These are phyloP conservation scores for Biston betularia DNA, from an alignment of 2,888 invertebrate genomes.

Conservation along the genomic window DNA sequence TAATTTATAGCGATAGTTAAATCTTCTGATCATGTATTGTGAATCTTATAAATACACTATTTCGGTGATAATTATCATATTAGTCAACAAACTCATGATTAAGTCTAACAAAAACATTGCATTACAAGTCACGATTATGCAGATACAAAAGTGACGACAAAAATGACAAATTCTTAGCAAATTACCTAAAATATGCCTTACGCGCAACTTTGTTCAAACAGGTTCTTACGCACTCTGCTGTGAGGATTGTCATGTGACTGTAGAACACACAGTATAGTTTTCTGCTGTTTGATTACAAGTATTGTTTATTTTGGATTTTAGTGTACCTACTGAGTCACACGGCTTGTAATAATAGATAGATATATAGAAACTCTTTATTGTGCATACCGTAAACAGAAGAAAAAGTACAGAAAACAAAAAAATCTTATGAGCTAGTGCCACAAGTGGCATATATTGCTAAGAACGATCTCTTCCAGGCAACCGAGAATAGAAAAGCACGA, in stretches of 20 bases:
- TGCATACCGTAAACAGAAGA: no score
- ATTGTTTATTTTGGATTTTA: conserved; percentile 17
- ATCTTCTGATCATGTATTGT: no score
- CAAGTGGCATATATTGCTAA: no score
- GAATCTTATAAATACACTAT: no score
- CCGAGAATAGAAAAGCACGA: no score
- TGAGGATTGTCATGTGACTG: conserved; percentile 25
- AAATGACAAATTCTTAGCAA: conserved; percentile 12
- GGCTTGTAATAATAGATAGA: not conserved
- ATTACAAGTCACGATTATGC: conserved; percentile 1
- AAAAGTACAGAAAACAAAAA: no score
- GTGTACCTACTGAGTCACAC: conserved; percentile 8
- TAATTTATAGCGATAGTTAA: no score
- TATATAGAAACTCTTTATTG: no score
- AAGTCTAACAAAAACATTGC: not conserved
- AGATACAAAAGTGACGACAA: conserved; percentile 9
- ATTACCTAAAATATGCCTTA: conserved; percentile 7
- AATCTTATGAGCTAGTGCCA: no score
- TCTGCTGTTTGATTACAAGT: conserved; percentile 9
- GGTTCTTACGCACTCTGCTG: conserved; percentile 10
- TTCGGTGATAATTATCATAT: no score
- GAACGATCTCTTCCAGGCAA: no score
- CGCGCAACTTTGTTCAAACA: conserved; percentile 20
- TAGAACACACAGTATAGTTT: conserved; percentile 20
- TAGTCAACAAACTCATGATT: not conserved